Conservation (phyloP, 1,140 invertebrate genomes). For the Stenopsyche tienmushanensis region DNA sequence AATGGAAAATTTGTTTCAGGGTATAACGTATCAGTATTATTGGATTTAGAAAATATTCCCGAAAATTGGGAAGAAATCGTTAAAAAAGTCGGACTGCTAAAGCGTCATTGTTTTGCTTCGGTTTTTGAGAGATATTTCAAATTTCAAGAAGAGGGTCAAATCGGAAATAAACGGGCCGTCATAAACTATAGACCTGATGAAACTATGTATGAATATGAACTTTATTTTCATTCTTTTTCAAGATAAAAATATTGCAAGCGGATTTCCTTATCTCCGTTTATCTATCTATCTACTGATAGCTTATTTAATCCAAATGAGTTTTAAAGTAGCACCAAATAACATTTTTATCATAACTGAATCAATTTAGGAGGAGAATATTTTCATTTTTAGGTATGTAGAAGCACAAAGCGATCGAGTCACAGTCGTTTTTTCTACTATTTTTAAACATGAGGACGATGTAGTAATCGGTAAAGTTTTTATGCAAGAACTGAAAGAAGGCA, state of each 20-base stretch:
- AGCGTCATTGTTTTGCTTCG: slow-evolving; percentile 98
- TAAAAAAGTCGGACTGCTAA: slow-evolving; percentile 91
- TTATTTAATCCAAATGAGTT: not conserved
- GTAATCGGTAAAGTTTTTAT: slow-evolving; percentile 99
- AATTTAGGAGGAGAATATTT: no score
- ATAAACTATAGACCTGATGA: slow-evolving; percentile 99
- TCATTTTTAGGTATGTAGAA: slow-evolving; percentile 90
- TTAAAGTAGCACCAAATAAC: no score
- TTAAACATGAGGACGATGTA: slow-evolving; percentile 97
- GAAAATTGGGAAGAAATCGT: slow-evolving; percentile 85
- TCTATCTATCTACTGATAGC: not conserved
- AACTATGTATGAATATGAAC: slow-evolving; percentile 79
- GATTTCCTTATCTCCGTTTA: not conserved
- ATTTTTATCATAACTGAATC: no score
- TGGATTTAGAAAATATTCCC: slow-evolving; percentile 92
- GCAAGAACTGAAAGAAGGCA: slow-evolving; percentile 97
- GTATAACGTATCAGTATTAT: slow-evolving; percentile 92
- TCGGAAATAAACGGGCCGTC: slow-evolving; percentile 91
- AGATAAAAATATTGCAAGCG: not conserved
- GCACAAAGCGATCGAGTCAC: slow-evolving; percentile 97
- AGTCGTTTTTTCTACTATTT: slow-evolving; percentile 98
- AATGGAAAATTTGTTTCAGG: slow-evolving; percentile 55
- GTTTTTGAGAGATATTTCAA: slow-evolving; percentile 99
- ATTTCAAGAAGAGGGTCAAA: slow-evolving; percentile 90
- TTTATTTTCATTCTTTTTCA: not conserved